A percentile compares a stretch with the other conserved stretches of the same genome.
Evolutionary conservation across 2,113 vertebrate genomes (phyloP).

Genomic region (Sterna hirundo): DNA sequence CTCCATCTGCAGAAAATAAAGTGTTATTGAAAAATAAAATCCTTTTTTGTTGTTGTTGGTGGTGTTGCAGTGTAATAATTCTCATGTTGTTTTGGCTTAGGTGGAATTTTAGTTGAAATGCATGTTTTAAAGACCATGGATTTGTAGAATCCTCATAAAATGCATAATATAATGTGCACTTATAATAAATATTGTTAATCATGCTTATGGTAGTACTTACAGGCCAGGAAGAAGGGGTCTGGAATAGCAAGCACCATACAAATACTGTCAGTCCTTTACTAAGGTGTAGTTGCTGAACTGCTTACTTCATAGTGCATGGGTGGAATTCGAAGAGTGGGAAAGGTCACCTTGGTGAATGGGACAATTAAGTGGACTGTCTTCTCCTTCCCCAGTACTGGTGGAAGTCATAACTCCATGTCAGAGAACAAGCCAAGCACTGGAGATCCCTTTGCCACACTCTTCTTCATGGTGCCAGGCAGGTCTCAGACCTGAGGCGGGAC

Average conservation of each 20-base stretch:
- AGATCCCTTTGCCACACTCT: background rate
- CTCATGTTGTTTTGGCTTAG: background rate
- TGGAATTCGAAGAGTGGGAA: background rate
- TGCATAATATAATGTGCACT: background rate
- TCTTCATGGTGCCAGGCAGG: background rate
- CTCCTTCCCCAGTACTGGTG: background rate
- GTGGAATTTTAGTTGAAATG: background rate
- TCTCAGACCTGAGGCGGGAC: background rate
- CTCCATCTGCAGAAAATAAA: background rate
- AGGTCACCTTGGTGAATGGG: background rate
- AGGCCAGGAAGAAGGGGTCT: background rate
- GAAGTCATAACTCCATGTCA: rapidly evolving
- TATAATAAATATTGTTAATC: slow-evolving; percentile 28
- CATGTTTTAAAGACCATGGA: background rate
- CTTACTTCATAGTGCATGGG: background rate
- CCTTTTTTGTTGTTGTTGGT: background rate
- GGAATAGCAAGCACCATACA: background rate
- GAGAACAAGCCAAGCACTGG: background rate
- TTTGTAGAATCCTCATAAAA: background rate
- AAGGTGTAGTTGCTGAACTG: background rate
- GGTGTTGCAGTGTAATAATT: background rate
- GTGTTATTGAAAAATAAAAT: background rate
- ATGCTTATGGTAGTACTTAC: background rate
- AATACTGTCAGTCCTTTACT: background rate
- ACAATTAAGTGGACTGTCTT: rapidly evolving